A percentile compares a stretch with the other conserved stretches of the same genome.
Evolutionary conservation across 2,797 vertebrate species (phyloP).

Genomic region (Psittacula derbiana): DNA sequence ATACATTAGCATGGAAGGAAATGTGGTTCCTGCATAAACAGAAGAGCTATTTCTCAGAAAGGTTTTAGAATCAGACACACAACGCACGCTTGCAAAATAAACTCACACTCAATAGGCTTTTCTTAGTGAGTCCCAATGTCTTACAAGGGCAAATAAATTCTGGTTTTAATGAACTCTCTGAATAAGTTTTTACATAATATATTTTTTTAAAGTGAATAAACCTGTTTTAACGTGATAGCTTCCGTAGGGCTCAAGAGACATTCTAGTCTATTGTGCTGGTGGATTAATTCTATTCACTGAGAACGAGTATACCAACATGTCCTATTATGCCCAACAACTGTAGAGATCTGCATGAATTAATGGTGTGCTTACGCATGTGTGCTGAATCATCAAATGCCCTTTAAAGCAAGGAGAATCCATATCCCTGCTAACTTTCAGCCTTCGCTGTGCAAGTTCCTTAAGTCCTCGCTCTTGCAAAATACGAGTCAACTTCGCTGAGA

Average conservation of each 20-base stretch:
- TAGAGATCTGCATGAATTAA: conserved; percentile 24
- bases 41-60: conserved; percentile 15
- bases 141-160: conserved; percentile 42
- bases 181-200: conserved; percentile 1
- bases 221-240: conserved; percentile 64
- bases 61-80: conserved; percentile 9
- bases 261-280: neutral
- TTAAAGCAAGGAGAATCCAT: neutral
- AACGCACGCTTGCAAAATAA: neutral
- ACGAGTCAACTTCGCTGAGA: neutral
- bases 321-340: conserved; percentile 48
- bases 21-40: conserved; percentile 25
- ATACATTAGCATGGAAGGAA: conserved; percentile 43
- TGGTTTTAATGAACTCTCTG: conserved; percentile 24
- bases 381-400: conserved; percentile 48
- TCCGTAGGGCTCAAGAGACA: conserved; percentile 27
- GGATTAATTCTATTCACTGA: conserved; percentile 51
- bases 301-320: conserved; percentile 49
- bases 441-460: neutral
- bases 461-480: neutral
- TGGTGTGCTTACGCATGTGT: neutral
- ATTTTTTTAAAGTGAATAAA: conserved; percentile 35
- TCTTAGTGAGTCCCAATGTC: neutral
- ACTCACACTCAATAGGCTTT: conserved; percentile 31
- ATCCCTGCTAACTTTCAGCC: neutral